phyloP scores from a whole-genome alignment of 1,140 invertebrate species.

The Ceratosolen fusciceps region DNA sequence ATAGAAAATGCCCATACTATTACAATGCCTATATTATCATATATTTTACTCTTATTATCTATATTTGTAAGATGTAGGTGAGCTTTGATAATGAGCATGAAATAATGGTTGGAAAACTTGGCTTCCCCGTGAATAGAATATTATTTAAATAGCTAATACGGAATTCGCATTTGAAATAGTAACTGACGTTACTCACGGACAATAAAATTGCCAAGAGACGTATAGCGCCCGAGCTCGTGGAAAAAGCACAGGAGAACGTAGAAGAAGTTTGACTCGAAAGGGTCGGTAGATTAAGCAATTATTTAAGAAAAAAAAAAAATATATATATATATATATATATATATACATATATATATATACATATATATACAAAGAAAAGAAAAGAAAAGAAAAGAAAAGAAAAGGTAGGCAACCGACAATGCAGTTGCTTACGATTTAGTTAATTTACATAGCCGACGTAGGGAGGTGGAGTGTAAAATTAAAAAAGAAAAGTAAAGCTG shows the following conservation, averaged over 20 bases:
- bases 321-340: too few species aligned
- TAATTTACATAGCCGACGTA: not conserved
- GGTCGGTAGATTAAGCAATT: conserved; percentile 6
- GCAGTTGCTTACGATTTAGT: not conserved
- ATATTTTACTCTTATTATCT: too few species aligned
- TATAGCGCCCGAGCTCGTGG: too few species aligned
- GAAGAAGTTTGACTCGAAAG: not conserved
- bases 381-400: not conserved
- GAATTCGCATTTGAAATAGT: not conserved
- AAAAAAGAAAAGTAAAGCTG: not conserved
- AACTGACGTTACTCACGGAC: not conserved
- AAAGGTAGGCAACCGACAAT: not conserved
- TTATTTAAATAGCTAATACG: not conserved
- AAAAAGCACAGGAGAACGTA: not conserved
- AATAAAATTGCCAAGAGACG: not conserved
- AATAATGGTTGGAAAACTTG: too few species aligned
- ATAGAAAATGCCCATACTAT: too few species aligned
- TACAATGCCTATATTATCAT: too few species aligned
- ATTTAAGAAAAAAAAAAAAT: not conserved
- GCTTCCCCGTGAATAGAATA: too few species aligned
- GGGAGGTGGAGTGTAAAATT: not conserved
- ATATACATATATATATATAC: too few species aligned
- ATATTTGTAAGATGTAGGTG: too few species aligned
- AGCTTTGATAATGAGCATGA: too few species aligned
- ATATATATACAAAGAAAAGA: too few species aligned